phyloP scores from a whole-genome alignment of 2,888 invertebrate genomes.

The Heliconius ethilla region DNA sequence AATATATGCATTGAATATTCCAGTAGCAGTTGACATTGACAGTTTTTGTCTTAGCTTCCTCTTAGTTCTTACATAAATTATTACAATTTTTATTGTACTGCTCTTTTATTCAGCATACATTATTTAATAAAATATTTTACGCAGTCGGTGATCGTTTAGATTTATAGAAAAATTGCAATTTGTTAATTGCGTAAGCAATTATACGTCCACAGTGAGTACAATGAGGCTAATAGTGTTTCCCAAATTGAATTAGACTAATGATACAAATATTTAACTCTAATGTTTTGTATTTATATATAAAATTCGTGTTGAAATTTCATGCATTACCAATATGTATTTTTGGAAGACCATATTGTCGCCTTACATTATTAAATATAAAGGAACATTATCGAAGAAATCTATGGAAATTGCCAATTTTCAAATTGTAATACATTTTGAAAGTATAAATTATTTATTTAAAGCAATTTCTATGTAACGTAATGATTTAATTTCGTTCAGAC shows the following conservation, averaged over 20 bases:
- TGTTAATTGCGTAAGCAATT: neutral
- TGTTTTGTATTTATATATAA: no score
- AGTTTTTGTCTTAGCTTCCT: conserved; percentile 63
- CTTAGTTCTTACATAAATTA: conserved; percentile 35
- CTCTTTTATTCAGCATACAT: neutral
- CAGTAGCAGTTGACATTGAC: conserved; percentile 66
- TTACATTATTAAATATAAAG: neutral
- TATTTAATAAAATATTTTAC: neutral
- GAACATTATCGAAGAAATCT: no score
- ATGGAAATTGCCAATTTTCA: neutral
- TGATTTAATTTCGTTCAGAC: conserved; percentile 40
- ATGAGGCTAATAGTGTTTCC: conserved; percentile 30
- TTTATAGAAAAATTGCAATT: conserved; percentile 4
- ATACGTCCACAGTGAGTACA: neutral
- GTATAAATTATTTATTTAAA: conserved; percentile 24
- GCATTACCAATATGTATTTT: neutral
- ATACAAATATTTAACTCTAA: conserved; percentile 51
- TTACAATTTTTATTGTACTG: neutral
- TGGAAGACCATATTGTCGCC: neutral
- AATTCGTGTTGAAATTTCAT: no score
- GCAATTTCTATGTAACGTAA: conserved; percentile 32
- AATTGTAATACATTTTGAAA: neutral
- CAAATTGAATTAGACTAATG: conserved; percentile 47
- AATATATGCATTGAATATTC: conserved; percentile 54
- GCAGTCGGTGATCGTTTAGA: neutral